Base-by-base conservation (phyloP, 2,888 invertebrate species). In the Parthenolecanium corni region DNA sequence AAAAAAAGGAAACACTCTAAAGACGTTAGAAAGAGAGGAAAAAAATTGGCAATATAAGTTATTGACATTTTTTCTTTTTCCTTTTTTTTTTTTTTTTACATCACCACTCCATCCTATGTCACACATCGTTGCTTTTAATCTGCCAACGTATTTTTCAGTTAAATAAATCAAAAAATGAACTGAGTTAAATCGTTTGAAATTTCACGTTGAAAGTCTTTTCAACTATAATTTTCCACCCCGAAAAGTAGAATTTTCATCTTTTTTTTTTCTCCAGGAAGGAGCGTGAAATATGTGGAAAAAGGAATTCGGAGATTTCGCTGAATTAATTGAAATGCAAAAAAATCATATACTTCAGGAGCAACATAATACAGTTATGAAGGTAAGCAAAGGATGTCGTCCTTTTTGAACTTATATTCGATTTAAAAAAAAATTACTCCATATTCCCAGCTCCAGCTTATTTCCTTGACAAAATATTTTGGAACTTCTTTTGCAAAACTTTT, bases 101-200 rank as follows among this genome's bases (percentile, higher is more conserved):
- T n/a, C n/a, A n/a, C n/a, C n/a, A n/a, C 31, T 31, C 31, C 4
- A 31, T 31, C 31, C 4, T 31, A 31, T 6, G 31, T 31, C 31
- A 9, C 49, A 36, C 38, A 49, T 31, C 58, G 49, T 49, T 58
- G 49, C 58, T 58, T 58, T 58, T 58, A 58, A 58, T 58, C 58
- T 58, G 58, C 49, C 31, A 47, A 38, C 47, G 58, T 49, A 58
- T 58, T 58, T 58, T 58, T 47, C 58, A 58, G 58, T 58, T 58
- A 58, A 58, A 58, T 58, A 58, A 58, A 58, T 58, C 58, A 58
- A 58, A 58, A 31, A 58, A 58, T 58, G 58, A 58, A 58, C 38
- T 31, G 51, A 58, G 58, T 49, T 58, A 58, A 58, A 58, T 58
- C 58, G 58, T 47, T 49, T 38, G 58, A 47, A 44, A 56, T 56